A percentile compares a stretch with the other conserved stretches of the same genome.
Evolutionary conservation across 2,113 vertebrate species (phyloP).

Genomic region (Herpailurus yagouaroundi): DNA sequence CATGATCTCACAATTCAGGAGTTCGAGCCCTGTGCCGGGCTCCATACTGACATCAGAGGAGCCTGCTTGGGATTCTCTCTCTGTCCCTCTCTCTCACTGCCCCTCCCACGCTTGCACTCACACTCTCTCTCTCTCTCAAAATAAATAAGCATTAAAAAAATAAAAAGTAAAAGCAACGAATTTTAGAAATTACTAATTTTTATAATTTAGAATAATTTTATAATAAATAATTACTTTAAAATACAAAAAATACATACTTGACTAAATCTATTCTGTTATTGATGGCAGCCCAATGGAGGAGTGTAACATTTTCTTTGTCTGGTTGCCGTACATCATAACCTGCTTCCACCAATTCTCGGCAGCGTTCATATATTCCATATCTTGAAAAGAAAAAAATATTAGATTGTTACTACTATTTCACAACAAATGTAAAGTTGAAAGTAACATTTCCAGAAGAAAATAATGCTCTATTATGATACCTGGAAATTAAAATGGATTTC

Average conservation of each 20-base stretch:
- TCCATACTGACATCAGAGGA: too few relatives aligned
- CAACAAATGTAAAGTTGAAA: conserved; percentile 15
- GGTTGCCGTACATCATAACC: conserved; percentile 98
- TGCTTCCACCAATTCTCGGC: conserved; percentile 98
- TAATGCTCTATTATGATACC: conserved; percentile 5
- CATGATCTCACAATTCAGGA: too few relatives aligned
- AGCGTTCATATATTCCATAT: conserved; percentile 98
- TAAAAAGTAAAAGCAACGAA: background rate
- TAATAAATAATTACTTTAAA: background rate
- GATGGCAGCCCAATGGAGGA: conserved; percentile 99
- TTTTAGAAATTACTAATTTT: conserved; percentile 36
- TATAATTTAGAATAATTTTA: background rate
- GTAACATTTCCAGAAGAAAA: conserved; percentile 41
- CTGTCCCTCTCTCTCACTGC: too few relatives aligned
- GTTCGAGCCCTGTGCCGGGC: too few relatives aligned
- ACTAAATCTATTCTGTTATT: conserved; percentile 99
- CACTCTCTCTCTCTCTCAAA: too few relatives aligned
- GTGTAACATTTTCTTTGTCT: conserved; percentile 98
- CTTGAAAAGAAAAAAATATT: conserved; percentile 81
- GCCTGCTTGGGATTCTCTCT: too few relatives aligned
- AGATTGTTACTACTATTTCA: background rate
- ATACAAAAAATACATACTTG: conserved; percentile 89
- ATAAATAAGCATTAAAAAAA: too few relatives aligned
- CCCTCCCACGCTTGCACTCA: too few relatives aligned
- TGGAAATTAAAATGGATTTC: conserved; percentile 6